These are phyloP conservation scores for Oryzias curvinotus DNA, from an alignment of 2,113 vertebrate species.

Conservation along the genomic window DNA sequence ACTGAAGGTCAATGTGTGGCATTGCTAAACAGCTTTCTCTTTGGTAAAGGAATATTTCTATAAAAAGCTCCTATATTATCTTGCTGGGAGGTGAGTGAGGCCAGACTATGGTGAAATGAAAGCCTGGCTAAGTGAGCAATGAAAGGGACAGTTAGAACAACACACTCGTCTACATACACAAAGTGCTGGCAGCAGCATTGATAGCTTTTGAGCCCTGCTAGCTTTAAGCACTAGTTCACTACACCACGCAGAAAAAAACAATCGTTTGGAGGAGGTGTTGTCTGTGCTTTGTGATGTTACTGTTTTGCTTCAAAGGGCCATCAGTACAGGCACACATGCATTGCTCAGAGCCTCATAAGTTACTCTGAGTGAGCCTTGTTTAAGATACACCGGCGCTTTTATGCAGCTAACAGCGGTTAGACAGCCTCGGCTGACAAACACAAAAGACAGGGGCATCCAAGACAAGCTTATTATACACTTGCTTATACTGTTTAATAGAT, in stretches of 20 bases:
- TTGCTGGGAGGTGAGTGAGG: conserved; percentile 64
- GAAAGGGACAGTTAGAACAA: conserved; percentile 68
- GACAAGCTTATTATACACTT: conserved; percentile 52
- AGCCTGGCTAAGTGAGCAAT: conserved; percentile 74
- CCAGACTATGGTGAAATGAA: conserved; percentile 72
- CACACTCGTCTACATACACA: conserved; percentile 18
- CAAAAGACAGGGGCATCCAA: conserved; percentile 46
- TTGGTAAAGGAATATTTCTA: conserved; percentile 77
- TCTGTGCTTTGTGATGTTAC: conserved; percentile 72
- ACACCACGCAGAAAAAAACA: conserved; percentile 53
- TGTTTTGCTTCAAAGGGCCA: conserved; percentile 70
- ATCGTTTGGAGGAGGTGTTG: conserved; percentile 56
- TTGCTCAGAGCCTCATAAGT: conserved; percentile 54
- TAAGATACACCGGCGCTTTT: conserved; percentile 65
- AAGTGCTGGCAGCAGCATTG: conserved; percentile 57
- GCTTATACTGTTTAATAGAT: conserved; percentile 46
- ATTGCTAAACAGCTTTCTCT: conserved; percentile 71
- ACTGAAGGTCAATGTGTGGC: conserved; percentile 69
- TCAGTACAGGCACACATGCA: conserved; percentile 38
- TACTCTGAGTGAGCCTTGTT: conserved; percentile 63
- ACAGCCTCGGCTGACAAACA: conserved; percentile 62
- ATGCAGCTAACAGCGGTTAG: conserved; percentile 61
- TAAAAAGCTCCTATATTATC: conserved; percentile 77
- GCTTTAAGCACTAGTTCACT: conserved; percentile 70
- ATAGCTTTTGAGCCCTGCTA: conserved; percentile 70